Evolutionary conservation across 2,797 vertebrate genomes (phyloP).

Genomic region (Bucorvus abyssinicus): DNA sequence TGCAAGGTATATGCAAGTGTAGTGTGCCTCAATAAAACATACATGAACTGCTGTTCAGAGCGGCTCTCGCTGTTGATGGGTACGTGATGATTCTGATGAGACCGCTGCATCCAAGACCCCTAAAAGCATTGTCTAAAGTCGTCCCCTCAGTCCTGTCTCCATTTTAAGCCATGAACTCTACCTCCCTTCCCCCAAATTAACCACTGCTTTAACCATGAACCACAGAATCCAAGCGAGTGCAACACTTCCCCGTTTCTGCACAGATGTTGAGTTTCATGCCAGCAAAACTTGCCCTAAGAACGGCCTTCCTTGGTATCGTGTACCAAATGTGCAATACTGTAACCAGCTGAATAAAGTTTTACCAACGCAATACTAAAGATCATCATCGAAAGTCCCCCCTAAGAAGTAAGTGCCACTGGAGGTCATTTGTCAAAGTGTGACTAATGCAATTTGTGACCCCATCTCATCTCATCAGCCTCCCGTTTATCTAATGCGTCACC

Average conservation of each 20-base stretch:
- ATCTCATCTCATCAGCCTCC: constrained; percentile 50
- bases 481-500: constrained; percentile 65
- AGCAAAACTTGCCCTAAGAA: not conserved
- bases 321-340: not conserved
- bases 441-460: constrained; percentile 56
- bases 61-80: accelerated
- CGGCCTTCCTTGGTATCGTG: not conserved
- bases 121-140: not conserved
- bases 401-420: constrained; percentile 10
- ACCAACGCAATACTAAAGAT: not conserved
- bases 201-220: not conserved
- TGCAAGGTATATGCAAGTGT: not conserved
- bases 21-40: not conserved
- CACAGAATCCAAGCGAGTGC: accelerated
- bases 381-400: not conserved
- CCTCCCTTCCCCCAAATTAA: not conserved
- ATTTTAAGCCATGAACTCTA: not conserved
- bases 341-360: not conserved
- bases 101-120: not conserved
- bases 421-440: constrained; percentile 46
- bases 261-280: not conserved
- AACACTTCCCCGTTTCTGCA: accelerated
- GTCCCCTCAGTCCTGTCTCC: not conserved
- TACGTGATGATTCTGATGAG: not conserved
- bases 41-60: not conserved